Base-by-base conservation (phyloP, 2,888 invertebrate genomes). In the Dorcus hopei region DNA sequence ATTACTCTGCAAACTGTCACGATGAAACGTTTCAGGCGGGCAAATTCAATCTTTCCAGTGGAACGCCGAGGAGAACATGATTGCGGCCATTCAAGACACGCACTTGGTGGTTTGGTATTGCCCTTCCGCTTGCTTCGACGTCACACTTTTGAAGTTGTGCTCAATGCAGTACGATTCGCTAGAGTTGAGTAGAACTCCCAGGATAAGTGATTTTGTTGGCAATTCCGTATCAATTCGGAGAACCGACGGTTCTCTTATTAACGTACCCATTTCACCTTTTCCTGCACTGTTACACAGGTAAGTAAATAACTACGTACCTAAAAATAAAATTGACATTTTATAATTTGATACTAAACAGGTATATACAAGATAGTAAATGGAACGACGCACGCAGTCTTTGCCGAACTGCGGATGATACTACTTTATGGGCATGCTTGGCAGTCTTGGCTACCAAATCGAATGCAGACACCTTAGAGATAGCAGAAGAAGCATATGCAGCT, bases 391-490 rank as follows among this genome's bases (percentile, higher is more conserved):
- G 78, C 49, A 74, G 74, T 64, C 61, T 78, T 38, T 77, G 77
- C 58, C 67, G 79, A 48, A 70, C 71, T 47, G 70, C 71, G 38
- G 75, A 83, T 75, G 85, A 84, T 64, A 81, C 82, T 58, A 86
- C 86, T n/a, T 80, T 97, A 11, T 99, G 98, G 98, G 93, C 96
- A 0, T 94, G 94, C 65, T 81, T 98, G 66, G 98, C 97, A 0
- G 94, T 95, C 0, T 83, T 97, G 75, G 90, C 98, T 1, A 91
- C 93, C 57, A 89, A 93, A 65, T 87, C 89, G 61, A 90, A 90
- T 74, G 71, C 72, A 57, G 71, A 72, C 52, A 91, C 97, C 70
- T 78, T 96, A 54, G 87, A 89, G 58, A 89, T 95, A 5, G 96
- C 97, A 11, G 97, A 98, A 80, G 93, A 97, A 73, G 95, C 97